Evolutionary conservation across 1,140 invertebrate genomes (phyloP).

Genomic region (Magallana ariakensis): DNA sequence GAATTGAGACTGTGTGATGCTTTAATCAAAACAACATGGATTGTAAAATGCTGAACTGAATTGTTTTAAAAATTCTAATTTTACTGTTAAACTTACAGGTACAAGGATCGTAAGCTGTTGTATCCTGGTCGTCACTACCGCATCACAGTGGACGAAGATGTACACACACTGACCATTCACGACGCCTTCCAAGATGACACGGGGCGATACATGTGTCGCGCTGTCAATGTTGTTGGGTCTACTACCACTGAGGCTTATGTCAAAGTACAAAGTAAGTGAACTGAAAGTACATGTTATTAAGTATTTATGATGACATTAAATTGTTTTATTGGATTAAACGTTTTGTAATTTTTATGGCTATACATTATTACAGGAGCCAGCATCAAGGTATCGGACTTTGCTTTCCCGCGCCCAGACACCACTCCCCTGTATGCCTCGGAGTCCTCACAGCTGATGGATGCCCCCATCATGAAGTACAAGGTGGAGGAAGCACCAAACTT

Average conservation of each 20-base stretch:
- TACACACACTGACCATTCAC: conserved; percentile 68
- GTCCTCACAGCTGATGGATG: conserved; percentile 16
- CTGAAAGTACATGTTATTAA: not conserved
- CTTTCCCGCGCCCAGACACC: not conserved
- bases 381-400: conserved; percentile 7
- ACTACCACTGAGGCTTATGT: conserved; percentile 71
- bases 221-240: conserved; percentile 95
- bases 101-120: conserved; percentile 74
- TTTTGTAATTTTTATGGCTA: not conserved
- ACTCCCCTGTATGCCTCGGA: not conserved
- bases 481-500: conserved; percentile 87
- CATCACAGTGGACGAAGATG: conserved; percentile 65
- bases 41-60: no score
- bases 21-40: no score
- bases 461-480: conserved; percentile 61
- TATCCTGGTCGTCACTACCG: conserved; percentile 69
- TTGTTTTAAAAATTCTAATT: no score
- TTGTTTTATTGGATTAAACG: not conserved
- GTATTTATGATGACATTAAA: no score
- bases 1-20: no score
- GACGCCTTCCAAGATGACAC: conserved; percentile 88
- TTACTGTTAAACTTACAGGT: conserved; percentile 64
- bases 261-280: conserved; percentile 72
- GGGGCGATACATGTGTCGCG: conserved; percentile 98
- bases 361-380: not conserved